A percentile compares a stretch with the other conserved stretches of the same genome.
These are phyloP conservation scores for Eremophila alpestris DNA, from an alignment of 2,797 vertebrate species.

Conservation along the genomic window DNA sequence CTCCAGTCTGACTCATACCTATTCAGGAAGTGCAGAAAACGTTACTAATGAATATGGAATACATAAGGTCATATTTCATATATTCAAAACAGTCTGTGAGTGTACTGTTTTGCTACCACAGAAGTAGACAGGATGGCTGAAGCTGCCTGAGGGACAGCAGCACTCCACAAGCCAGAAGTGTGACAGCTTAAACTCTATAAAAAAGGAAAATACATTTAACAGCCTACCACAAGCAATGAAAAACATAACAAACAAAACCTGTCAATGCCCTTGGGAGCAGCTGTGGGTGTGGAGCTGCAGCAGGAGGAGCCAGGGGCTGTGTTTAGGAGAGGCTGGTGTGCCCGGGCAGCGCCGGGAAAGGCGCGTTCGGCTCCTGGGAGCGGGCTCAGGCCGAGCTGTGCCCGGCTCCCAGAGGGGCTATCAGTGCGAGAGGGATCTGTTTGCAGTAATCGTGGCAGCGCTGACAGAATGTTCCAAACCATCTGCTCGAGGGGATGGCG, in stretches of 20 bases:
- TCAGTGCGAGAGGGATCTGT: conserved; percentile 89
- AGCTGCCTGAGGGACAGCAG: accelerated
- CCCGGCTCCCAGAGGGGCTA: conserved; percentile 86
- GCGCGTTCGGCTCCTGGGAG: conserved; percentile 19
- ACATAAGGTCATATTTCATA: conserved; percentile 1
- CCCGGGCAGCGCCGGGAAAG: neutral
- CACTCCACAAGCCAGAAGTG: neutral
- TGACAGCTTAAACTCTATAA: neutral
- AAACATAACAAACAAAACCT: neutral
- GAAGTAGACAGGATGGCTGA: neutral
- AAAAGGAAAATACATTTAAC: neutral
- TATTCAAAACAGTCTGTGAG: neutral
- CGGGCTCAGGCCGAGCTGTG: conserved; percentile 72
- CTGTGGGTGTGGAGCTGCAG: neutral
- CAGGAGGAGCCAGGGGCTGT: neutral
- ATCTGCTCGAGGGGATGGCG: conserved; percentile 89
- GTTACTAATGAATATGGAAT: conserved; percentile 34
- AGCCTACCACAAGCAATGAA: neutral
- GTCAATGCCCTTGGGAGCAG: neutral
- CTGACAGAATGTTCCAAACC: conserved; percentile 95
- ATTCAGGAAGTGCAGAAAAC: neutral
- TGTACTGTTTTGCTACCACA: neutral
- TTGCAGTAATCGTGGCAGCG: conserved; percentile 89
- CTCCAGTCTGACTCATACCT: conserved; percentile 19
- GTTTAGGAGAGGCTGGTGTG: neutral